Evolutionary conservation across 2,797 vertebrate species (phyloP).

Genomic region (Aythya fuligula): DNA sequence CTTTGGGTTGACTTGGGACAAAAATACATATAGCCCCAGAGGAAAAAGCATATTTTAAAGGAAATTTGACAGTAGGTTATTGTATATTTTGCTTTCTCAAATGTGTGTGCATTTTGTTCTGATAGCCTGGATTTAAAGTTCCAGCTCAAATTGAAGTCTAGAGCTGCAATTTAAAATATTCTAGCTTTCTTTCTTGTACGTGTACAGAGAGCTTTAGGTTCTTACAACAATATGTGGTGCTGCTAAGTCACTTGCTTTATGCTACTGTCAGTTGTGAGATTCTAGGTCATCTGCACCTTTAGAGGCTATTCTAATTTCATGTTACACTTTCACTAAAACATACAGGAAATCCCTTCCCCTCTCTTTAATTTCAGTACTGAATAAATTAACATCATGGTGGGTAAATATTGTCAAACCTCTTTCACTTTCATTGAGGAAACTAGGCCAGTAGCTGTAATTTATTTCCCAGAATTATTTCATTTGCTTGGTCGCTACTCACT

Average conservation of each 20-base stretch:
- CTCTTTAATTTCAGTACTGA: not conserved
- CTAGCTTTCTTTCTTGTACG: not conserved
- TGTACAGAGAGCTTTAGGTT: not conserved
- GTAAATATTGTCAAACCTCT: not conserved
- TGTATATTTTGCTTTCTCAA: not conserved
- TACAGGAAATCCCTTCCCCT: not conserved
- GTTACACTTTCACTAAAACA: not conserved
- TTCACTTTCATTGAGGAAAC: not conserved
- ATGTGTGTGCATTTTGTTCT: not conserved
- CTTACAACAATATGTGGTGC: not conserved
- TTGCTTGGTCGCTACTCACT: not conserved
- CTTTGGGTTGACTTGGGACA: not conserved
- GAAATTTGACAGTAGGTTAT: not conserved
- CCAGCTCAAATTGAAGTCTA: not conserved
- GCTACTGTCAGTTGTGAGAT: not conserved
- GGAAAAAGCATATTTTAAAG: not conserved
- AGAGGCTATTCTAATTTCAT: not conserved
- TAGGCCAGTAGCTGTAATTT: not conserved
- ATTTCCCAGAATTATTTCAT: conserved; percentile 4
- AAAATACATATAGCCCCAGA: not conserved
- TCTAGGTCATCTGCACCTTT: not conserved
- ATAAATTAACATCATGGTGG: not conserved
- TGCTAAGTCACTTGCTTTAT: not conserved
- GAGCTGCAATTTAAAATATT: not conserved
- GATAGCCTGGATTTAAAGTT: not conserved